These are phyloP conservation scores for Micrasema longulum DNA, from an alignment of 1,140 invertebrate species.

Conservation along the genomic window DNA sequence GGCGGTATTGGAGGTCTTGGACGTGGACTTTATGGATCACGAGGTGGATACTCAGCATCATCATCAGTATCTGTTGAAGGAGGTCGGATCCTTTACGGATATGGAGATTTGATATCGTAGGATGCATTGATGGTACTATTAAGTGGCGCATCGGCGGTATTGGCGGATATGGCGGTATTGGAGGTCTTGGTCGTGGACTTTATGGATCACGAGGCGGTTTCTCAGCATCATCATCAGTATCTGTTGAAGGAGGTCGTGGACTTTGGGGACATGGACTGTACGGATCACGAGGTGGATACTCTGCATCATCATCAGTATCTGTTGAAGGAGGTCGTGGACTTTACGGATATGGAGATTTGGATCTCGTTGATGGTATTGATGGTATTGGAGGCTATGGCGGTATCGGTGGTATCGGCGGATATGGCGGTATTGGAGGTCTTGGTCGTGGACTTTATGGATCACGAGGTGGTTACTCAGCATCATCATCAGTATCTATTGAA, in stretches of 20 bases:
- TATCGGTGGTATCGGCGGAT: slow-evolving; percentile 7
- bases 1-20: too few species aligned
- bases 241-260: background rate
- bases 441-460: too few species aligned
- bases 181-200: slow-evolving; percentile 30
- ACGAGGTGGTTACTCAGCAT: background rate
- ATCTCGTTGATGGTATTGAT: background rate
- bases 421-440: slow-evolving; percentile 3
- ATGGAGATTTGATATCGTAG: too few species aligned
- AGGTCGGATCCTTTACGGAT: too few species aligned
- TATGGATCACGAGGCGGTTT: background rate
- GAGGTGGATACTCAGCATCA: too few species aligned
- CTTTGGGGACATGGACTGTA: slow-evolving; percentile 8
- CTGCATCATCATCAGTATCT: too few species aligned
- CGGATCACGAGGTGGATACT: too few species aligned
- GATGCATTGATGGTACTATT: too few species aligned
- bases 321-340: too few species aligned
- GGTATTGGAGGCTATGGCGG: slow-evolving; percentile 26
- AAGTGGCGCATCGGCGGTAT: too few species aligned
- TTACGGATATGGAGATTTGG: slow-evolving; percentile 14
- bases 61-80: too few species aligned
- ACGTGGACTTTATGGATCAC: too few species aligned
- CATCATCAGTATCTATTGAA: slow-evolving; percentile 11
- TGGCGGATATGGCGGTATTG: slow-evolving; percentile 3
- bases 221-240: background rate